phyloP scores from a whole-genome alignment of 1,140 invertebrate species.

The Zelostemma sp. region DNA sequence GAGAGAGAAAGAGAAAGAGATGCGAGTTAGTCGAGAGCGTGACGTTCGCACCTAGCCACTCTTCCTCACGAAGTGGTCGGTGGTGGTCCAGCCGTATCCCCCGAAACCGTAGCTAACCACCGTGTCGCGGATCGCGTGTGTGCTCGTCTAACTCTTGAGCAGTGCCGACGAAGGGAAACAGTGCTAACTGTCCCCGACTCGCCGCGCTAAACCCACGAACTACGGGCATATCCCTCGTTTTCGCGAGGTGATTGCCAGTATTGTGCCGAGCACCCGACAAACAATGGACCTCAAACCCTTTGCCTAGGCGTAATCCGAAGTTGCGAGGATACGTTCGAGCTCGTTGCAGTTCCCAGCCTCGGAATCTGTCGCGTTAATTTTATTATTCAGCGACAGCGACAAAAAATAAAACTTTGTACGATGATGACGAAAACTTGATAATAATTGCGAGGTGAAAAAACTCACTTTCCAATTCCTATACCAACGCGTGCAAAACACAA shows the following conservation, averaged over 20 bases:
- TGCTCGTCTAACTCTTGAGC: slow-evolving; percentile 8
- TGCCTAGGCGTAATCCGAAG: slow-evolving; percentile 2
- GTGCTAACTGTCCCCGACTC: slow-evolving; percentile 6
- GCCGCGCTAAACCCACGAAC: slow-evolving; percentile 55
- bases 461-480: no score
- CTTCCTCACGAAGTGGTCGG: slow-evolving; percentile 36
- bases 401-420: no score
- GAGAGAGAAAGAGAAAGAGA: slow-evolving; percentile 15
- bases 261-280: slow-evolving; percentile 48
- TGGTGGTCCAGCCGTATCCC: slow-evolving; percentile 28
- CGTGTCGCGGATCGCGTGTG: slow-evolving; percentile 31
- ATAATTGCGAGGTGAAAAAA: no score
- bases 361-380: no score
- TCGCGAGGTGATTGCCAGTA: slow-evolving; percentile 67
- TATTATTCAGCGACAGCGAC: no score
- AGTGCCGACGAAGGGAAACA: slow-evolving; percentile 5
- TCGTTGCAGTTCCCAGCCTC: no score
- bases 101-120: slow-evolving; percentile 22
- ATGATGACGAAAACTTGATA: no score
- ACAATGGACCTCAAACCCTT: slow-evolving; percentile 37
- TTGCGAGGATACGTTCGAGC: background rate
- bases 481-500: no score
- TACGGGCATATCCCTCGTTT: slow-evolving; percentile 66
- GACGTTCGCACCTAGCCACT: slow-evolving; percentile 40
- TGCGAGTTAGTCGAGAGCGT: slow-evolving; percentile 10